phyloP scores from a whole-genome alignment of 2,113 vertebrate genomes.

The Okapia johnstoni region DNA sequence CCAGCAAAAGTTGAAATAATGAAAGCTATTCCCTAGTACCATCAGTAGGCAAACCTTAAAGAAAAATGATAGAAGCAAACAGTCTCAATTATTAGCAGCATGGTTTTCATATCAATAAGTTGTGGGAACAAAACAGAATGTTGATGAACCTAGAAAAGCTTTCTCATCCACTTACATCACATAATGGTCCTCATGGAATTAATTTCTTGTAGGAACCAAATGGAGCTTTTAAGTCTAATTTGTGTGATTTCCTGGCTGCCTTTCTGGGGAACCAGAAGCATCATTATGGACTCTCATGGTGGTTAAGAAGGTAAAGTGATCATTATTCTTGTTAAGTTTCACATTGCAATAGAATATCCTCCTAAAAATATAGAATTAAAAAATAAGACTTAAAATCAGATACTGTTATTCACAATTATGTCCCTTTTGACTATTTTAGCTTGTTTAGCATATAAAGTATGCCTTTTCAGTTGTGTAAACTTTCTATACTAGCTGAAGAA shows the following conservation, averaged over 20 bases:
- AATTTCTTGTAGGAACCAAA: conserved; percentile 30
- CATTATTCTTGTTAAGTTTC: not conserved
- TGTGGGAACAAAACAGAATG: not conserved
- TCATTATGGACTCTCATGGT: not conserved
- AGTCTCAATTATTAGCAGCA: conserved; percentile 32
- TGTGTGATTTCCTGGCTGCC: not conserved
- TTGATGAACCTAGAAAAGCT: not conserved
- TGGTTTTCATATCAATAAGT: conserved; percentile 28
- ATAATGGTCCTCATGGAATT: not conserved
- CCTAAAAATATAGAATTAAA: not conserved
- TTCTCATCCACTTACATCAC: not conserved
- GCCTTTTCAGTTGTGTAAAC: not conserved
- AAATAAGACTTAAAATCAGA: not conserved
- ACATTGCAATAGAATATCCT: not conserved
- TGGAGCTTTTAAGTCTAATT: not conserved
- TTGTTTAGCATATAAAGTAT: not conserved
- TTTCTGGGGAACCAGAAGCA: not conserved
- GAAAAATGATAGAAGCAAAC: conserved; percentile 32
- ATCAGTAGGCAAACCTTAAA: conserved; percentile 22
- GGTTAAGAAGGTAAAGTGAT: not conserved
- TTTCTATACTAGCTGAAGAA: not conserved
- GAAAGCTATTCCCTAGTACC: not conserved
- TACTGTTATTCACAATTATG: not conserved
- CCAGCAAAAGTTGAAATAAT: conserved; percentile 32
- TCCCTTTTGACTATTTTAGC: not conserved